A percentile compares a stretch with the other conserved stretches of the same genome.
Conservation (phyloP, 2,888 invertebrate species). For the Acleris holmiana region DNA sequence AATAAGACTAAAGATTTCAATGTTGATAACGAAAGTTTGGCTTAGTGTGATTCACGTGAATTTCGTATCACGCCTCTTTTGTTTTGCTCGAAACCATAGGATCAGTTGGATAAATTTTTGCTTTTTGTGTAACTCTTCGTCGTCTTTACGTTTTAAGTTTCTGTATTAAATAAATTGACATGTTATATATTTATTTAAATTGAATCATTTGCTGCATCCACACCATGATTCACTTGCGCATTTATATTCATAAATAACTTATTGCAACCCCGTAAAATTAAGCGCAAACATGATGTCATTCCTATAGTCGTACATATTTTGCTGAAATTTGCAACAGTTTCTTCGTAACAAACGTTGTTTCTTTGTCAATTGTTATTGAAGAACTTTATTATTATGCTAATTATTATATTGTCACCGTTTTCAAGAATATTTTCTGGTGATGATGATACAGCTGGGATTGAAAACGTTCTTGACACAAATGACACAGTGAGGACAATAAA, state of each 20-base stretch:
- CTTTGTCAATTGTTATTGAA: constrained; percentile 32
- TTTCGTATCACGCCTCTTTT: too few relatives aligned
- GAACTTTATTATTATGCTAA: constrained; percentile 33
- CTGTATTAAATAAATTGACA: neutral
- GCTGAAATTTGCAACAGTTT: constrained; percentile 21
- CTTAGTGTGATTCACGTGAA: neutral
- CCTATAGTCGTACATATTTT: constrained; percentile 11
- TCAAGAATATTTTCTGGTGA: constrained; percentile 16
- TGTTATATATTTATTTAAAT: neutral
- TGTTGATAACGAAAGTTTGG: too few relatives aligned
- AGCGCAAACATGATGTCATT: constrained; percentile 31
- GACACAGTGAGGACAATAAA: constrained; percentile 7
- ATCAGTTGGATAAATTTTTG: too few relatives aligned
- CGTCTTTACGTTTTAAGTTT: too few relatives aligned
- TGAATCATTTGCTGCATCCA: constrained; percentile 5
- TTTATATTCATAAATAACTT: constrained; percentile 20
- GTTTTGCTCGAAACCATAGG: too few relatives aligned
- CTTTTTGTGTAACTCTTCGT: too few relatives aligned
- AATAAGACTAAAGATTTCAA: too few relatives aligned
- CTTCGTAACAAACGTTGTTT: constrained; percentile 29
- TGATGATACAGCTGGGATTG: constrained; percentile 28
- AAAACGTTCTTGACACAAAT: constrained; percentile 25
- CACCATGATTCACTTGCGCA: constrained; percentile 5
- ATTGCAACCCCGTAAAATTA: constrained; percentile 17
- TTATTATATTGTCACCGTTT: constrained; percentile 33